phyloP scores from a whole-genome alignment of 2,797 vertebrate genomes.

The Poecilia picta region DNA sequence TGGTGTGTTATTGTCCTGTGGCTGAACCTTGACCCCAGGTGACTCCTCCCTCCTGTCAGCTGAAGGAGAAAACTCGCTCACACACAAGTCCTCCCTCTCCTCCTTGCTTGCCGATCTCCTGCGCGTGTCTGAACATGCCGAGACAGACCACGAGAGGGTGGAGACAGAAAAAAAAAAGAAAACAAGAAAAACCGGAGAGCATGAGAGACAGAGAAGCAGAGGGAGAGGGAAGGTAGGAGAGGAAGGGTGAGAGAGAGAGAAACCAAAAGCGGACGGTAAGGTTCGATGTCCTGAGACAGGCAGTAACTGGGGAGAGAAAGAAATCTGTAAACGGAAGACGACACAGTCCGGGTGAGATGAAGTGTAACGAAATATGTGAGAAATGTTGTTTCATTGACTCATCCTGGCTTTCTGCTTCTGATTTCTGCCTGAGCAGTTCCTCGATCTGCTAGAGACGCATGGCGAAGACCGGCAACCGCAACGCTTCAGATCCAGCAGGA shows the following conservation, averaged over 20 bases:
- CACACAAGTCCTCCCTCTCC: slow-evolving; percentile 22
- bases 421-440: slow-evolving; percentile 44
- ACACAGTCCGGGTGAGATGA: slow-evolving; percentile 38
- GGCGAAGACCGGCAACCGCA: slow-evolving; percentile 17
- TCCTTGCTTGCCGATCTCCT: slow-evolving; percentile 20
- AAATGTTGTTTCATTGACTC: slow-evolving; percentile 33
- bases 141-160: slow-evolving; percentile 68
- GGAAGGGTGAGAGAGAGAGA: slow-evolving; percentile 50
- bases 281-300: slow-evolving; percentile 30
- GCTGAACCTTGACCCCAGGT: slow-evolving; percentile 77
- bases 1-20: slow-evolving; percentile 45
- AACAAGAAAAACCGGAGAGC: slow-evolving; percentile 74
- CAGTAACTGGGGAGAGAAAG: slow-evolving; percentile 23
- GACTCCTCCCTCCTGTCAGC: slow-evolving; percentile 60
- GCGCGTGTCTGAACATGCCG: slow-evolving; percentile 77
- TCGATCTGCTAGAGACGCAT: slow-evolving; percentile 4
- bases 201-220: slow-evolving; percentile 31
- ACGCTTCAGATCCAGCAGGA: neutral
- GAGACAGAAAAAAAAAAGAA: slow-evolving; percentile 63
- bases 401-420: slow-evolving; percentile 40
- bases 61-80: slow-evolving; percentile 27
- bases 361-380: slow-evolving; percentile 47
- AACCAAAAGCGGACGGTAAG: slow-evolving; percentile 51
- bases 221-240: slow-evolving; percentile 41
- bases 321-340: slow-evolving; percentile 36